A percentile compares a stretch with the other conserved stretches of the same genome.
Evolutionary conservation across 2,888 invertebrate genomes (phyloP).

Genomic region (Drosophila kokeensis): DNA sequence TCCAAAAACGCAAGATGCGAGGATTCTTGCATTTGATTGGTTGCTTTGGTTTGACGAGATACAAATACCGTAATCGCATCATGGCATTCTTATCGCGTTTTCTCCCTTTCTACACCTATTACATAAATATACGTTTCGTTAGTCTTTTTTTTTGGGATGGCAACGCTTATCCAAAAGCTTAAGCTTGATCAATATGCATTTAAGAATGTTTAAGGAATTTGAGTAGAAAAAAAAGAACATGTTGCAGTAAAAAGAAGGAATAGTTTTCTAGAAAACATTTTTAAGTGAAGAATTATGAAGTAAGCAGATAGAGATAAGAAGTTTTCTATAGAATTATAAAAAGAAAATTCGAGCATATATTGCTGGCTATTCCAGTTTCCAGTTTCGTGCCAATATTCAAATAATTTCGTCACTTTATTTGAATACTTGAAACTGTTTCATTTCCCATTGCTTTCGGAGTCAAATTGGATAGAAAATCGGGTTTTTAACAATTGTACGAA

Average conservation of each 20-base stretch:
- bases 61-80: slow-evolving; percentile 27
- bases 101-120: neutral
- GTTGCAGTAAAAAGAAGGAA: neutral
- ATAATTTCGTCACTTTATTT: neutral
- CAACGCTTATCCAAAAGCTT: neutral
- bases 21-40: slow-evolving; percentile 23
- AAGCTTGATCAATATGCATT: neutral
- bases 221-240: neutral
- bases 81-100: slow-evolving; percentile 16
- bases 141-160: neutral
- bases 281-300: neutral
- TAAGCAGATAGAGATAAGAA: too few relatives aligned
- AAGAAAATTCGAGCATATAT: neutral
- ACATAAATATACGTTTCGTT: neutral
- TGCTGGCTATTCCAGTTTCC: neutral
- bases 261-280: neutral
- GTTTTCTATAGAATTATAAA: neutral
- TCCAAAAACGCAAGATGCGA: neutral
- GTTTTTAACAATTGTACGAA: slow-evolving; percentile 22
- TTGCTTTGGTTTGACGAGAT: neutral
- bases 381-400: neutral
- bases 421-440: neutral
- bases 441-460: neutral
- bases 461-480: slow-evolving; percentile 12
- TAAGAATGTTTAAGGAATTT: neutral